phyloP scores from a whole-genome alignment of 1,140 invertebrate genomes.

The Pinna nobilis region DNA sequence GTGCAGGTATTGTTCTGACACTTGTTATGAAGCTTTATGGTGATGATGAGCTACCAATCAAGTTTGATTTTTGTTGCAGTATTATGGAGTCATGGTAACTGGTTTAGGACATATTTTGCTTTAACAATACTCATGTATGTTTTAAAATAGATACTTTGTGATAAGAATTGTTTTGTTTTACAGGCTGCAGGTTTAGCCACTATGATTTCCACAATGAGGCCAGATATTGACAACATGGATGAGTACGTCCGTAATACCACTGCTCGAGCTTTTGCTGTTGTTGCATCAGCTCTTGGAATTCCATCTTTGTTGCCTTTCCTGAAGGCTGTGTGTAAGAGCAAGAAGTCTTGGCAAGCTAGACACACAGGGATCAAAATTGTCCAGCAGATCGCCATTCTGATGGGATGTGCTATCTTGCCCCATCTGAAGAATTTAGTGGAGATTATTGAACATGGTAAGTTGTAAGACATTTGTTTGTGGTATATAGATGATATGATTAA shows the following conservation, averaged over 20 bases:
- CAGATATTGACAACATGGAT: slow-evolving; percentile 99
- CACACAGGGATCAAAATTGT: slow-evolving; percentile 99
- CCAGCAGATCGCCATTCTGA: slow-evolving; percentile 99
- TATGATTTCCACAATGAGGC: slow-evolving; percentile 99
- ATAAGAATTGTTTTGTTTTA: slow-evolving; percentile 29
- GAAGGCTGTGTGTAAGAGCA: slow-evolving; percentile 99
- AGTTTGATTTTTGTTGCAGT: too few species aligned
- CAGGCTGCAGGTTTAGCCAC: slow-evolving; percentile 98
- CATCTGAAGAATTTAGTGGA: slow-evolving; percentile 98
- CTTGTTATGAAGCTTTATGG: too few species aligned
- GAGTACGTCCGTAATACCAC: slow-evolving; percentile 99
- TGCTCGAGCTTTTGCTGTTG: slow-evolving; percentile 98
- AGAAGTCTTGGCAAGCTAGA: slow-evolving; percentile 99
- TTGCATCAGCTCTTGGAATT: slow-evolving; percentile 98
- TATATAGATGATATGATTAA: too few species aligned
- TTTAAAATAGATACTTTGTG: background rate
- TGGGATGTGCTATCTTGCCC: slow-evolving; percentile 99
- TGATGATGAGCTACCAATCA: too few species aligned
- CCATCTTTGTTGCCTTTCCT: slow-evolving; percentile 98
- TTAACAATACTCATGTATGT: background rate
- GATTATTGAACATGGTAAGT: slow-evolving; percentile 97
- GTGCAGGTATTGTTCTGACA: too few species aligned
- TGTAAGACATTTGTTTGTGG: background rate
- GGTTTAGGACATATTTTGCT: background rate
- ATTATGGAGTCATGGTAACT: too few species aligned